phyloP scores from a whole-genome alignment of 2,113 vertebrate genomes.

The Oncorhynchus clarkii region DNA sequence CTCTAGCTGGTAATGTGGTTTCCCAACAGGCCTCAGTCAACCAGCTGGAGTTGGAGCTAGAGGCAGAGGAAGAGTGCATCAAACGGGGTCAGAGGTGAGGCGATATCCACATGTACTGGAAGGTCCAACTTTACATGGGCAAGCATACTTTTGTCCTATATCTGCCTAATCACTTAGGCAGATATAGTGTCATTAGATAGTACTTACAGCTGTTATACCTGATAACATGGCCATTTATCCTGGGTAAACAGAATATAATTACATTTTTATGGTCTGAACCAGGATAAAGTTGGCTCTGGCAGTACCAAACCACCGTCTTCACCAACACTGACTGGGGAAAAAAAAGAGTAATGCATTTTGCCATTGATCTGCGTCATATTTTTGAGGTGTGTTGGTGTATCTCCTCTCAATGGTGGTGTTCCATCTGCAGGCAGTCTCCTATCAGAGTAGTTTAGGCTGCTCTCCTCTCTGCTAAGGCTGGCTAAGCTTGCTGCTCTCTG shows the following conservation, averaged over 20 bases:
- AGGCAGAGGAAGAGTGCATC: conserved; percentile 60
- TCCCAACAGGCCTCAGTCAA: conserved; percentile 72
- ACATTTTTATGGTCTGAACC: background rate
- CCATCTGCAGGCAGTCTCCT: background rate
- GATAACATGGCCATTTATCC: too few species aligned
- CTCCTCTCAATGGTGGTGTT: background rate
- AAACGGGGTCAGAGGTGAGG: conserved; percentile 72
- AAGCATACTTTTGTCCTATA: too few species aligned
- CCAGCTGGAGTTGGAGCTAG: conserved; percentile 81
- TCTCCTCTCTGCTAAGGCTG: conserved; percentile 8
- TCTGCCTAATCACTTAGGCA: too few species aligned
- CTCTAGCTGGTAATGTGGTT: conserved; percentile 52
- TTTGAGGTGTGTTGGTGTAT: background rate
- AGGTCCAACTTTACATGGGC: background rate
- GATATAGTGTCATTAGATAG: too few species aligned
- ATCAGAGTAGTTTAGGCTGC: background rate
- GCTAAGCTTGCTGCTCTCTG: conserved; percentile 40
- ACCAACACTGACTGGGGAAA: background rate
- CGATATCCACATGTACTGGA: background rate
- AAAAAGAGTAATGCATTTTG: background rate
- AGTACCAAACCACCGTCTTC: background rate
- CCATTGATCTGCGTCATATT: background rate
- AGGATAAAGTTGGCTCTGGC: too few species aligned
- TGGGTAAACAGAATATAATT: background rate
- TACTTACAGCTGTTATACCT: too few species aligned